These are phyloP conservation scores for Thereva unica DNA, from an alignment of 2,888 invertebrate species.

Conservation along the genomic window DNA sequence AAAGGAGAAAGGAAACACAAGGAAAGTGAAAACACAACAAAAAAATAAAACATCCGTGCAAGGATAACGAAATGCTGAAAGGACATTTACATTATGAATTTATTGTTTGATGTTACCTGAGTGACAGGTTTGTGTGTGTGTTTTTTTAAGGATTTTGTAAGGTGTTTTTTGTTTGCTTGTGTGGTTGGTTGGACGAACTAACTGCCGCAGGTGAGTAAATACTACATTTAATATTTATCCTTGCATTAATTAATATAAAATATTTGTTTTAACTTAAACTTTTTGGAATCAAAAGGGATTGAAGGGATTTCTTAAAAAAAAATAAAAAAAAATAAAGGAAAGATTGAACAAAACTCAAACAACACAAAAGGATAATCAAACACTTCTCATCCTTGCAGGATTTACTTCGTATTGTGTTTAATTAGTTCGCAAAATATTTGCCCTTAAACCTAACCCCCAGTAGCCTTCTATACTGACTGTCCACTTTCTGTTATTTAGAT, in stretches of 20 bases:
- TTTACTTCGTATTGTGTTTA: conserved; percentile 15
- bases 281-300: no score
- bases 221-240: no score
- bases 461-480: conserved; percentile 1
- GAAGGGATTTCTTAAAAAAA: no score
- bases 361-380: conserved; percentile 18
- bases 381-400: conserved; percentile 11
- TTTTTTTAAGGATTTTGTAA: not conserved
- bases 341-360: conserved; percentile 10
- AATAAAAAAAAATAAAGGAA: no score
- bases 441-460: not conserved
- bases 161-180: not conserved
- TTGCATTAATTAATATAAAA: no score
- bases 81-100: conserved; percentile 31
- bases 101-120: conserved; percentile 21
- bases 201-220: not conserved
- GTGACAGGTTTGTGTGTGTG: conserved; percentile 15
- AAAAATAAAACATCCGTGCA: not conserved
- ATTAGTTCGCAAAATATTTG: conserved; percentile 37
- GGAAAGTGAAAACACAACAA: not conserved
- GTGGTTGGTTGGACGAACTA: not conserved
- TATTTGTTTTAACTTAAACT: no score
- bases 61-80: conserved; percentile 1
- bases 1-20: not conserved
- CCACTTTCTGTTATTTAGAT: not conserved